A percentile compares a stretch with the other conserved stretches of the same genome.
These are phyloP conservation scores for Grammomys surdaster DNA, from an alignment of 2,113 vertebrate genomes.

Conservation along the genomic window DNA sequence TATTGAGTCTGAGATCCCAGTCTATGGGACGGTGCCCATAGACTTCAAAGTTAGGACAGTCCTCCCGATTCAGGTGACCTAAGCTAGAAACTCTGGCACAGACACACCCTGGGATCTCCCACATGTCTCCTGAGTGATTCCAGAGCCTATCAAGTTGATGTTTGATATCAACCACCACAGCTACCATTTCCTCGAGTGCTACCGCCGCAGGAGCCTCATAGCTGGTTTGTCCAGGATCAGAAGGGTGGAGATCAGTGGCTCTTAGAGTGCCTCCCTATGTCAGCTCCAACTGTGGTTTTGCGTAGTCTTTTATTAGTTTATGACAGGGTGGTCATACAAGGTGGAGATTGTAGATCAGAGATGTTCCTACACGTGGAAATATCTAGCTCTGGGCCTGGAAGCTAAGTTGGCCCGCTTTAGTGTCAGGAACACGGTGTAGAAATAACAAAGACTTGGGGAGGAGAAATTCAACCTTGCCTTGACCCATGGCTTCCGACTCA, in stretches of 20 bases:
- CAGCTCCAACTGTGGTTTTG: fast-evolving
- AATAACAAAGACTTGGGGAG: too few relatives aligned
- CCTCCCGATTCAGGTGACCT: background rate
- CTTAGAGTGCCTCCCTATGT: too few relatives aligned
- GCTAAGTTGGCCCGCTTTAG: fast-evolving
- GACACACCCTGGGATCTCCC: background rate
- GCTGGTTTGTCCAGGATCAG: fast-evolving
- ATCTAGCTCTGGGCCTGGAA: background rate
- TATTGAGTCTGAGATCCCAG: background rate
- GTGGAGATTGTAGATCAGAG: background rate
- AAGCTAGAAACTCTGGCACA: too few relatives aligned
- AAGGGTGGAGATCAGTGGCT: background rate
- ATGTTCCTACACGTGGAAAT: fast-evolving
- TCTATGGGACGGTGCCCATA: background rate
- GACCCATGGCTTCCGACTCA: background rate
- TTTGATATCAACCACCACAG: background rate
- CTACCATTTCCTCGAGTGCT: background rate
- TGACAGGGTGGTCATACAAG: fast-evolving
- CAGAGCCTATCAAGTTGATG: background rate
- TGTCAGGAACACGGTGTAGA: background rate
- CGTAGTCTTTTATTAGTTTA: background rate
- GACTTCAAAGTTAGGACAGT: background rate
- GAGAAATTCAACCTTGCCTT: background rate
- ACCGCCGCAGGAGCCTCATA: fast-evolving
- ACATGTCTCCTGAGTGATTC: background rate